Evolutionary conservation across 2,888 invertebrate species (phyloP), one percentile per base, ranked within the genome.

Genomic region (Eledone cirrhosa): DNA sequence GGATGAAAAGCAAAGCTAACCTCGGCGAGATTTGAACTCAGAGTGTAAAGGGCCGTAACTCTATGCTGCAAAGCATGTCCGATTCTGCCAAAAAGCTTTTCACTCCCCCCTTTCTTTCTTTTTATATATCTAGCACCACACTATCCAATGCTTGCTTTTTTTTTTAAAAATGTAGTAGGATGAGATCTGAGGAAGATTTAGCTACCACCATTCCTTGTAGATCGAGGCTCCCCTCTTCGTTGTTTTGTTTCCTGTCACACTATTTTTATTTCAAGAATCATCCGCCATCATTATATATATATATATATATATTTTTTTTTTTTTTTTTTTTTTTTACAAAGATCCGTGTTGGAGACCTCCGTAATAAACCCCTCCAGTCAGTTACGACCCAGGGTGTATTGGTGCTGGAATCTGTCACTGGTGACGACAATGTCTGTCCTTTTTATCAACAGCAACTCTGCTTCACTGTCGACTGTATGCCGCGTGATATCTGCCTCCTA

Each of bases 401-500:
- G 22, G 84, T 87, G 11, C 80, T 84, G 76, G 83, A 85, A 63
- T 82, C 85, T 78, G 83, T 87, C 72, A 85, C 85, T 8, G 77
- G 84, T 14, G 88, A 88, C 77, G 87, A 87, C 13, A 83, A 83
- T 4, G 78, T 83, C n/a, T 87, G 87, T 74, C 87, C 88, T 2
- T 78, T 88, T 90, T 97, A 95, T 91, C 97, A 97, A 91, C 95
- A 96, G 88, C 97, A 97, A 91, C 92, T 98, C 89, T 94, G 94
- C 2, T 96, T 96, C 69, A 96, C 97, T 86, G 96, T 96, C 0
- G 96, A 96, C 86, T 95, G 95, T 22, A 95, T 96, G 88, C 96
- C 96, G 88, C 97, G 98, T 90, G 94, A 96, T 79, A 94, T 98
- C 83, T 97, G 98, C 93, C 96, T 99, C 90, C 97, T 98, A 87